Conservation (phyloP, 2,797 vertebrate species). For the Typhlichthys subterraneus region DNA sequence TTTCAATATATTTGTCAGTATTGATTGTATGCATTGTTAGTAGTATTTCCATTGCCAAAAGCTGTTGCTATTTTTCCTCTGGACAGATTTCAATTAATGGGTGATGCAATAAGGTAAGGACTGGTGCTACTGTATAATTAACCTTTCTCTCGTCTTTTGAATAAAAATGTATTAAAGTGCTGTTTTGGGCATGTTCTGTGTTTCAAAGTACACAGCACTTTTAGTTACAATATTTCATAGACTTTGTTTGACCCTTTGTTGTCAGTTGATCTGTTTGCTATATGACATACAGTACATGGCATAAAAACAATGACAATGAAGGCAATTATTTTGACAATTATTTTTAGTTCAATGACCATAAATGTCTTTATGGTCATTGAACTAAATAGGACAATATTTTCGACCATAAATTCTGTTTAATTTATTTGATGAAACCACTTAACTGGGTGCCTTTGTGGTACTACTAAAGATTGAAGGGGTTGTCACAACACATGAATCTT, state of each 20-base stretch:
- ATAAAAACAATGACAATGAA: too few relatives aligned
- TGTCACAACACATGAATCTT: not conserved
- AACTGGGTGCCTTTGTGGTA: not conserved
- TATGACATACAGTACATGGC: too few relatives aligned
- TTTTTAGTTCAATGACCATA: too few relatives aligned
- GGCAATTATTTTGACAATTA: not conserved
- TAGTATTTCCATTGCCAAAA: slow-evolving; percentile 10
- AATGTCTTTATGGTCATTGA: not conserved
- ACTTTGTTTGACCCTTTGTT: not conserved
- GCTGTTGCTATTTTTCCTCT: slow-evolving; percentile 14
- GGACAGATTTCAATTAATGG: slow-evolving; percentile 13
- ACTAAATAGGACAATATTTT: not conserved
- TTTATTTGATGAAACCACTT: not conserved
- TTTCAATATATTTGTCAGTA: slow-evolving; percentile 19
- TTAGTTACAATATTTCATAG: not conserved
- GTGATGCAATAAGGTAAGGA: slow-evolving; percentile 51
- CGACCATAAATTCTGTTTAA: not conserved
- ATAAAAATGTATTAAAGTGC: not conserved
- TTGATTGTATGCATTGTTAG: slow-evolving; percentile 17
- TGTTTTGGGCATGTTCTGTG: not conserved
- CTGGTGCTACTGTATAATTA: slow-evolving; percentile 55
- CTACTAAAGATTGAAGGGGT: not conserved
- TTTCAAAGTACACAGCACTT: not conserved
- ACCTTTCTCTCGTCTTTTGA: slow-evolving; percentile 18
- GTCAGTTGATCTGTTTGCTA: too few relatives aligned